phyloP scores from a whole-genome alignment of 2,888 invertebrate genomes.

The Sthenelais limicola region DNA sequence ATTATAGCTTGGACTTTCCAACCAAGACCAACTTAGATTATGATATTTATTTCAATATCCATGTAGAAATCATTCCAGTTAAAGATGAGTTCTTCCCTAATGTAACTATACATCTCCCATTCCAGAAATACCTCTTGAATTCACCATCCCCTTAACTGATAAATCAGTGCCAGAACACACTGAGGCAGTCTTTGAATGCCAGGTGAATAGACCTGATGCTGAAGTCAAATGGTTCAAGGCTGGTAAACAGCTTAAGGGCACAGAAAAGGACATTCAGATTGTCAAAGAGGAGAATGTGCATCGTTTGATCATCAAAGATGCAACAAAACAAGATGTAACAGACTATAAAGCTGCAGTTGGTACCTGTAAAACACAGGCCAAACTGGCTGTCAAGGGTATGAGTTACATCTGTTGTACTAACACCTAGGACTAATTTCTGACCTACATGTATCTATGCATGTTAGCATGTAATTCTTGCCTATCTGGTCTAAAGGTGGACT shows the following conservation, averaged over 20 bases:
- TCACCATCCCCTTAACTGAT: constrained; percentile 36
- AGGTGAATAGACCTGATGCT: constrained; percentile 95
- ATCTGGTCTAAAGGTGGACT: too few relatives aligned
- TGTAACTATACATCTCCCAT: too few relatives aligned
- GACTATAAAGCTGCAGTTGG: constrained; percentile 64
- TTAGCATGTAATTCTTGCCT: too few relatives aligned
- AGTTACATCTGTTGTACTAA: too few relatives aligned
- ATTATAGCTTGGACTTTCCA: too few relatives aligned
- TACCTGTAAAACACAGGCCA: constrained; percentile 59
- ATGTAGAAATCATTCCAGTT: too few relatives aligned
- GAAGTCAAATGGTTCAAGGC: constrained; percentile 94
- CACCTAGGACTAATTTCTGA: too few relatives aligned
- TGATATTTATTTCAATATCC: too few relatives aligned
- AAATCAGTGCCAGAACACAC: constrained; percentile 56
- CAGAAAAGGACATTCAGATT: constrained; percentile 53
- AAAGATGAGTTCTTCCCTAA: too few relatives aligned
- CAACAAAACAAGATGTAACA: constrained; percentile 65
- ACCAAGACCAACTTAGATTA: too few relatives aligned
- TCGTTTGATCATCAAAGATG: constrained; percentile 60
- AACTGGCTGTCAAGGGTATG: constrained; percentile 53
- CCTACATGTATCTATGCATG: too few relatives aligned
- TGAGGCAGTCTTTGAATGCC: constrained; percentile 87
- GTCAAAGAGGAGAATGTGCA: constrained; percentile 57
- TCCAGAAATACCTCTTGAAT: constrained; percentile 28
- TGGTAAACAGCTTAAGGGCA: constrained; percentile 75